These are phyloP conservation scores for Haplotaxodon microlepis DNA, from an alignment of 2,113 vertebrate genomes.

Conservation along the genomic window DNA sequence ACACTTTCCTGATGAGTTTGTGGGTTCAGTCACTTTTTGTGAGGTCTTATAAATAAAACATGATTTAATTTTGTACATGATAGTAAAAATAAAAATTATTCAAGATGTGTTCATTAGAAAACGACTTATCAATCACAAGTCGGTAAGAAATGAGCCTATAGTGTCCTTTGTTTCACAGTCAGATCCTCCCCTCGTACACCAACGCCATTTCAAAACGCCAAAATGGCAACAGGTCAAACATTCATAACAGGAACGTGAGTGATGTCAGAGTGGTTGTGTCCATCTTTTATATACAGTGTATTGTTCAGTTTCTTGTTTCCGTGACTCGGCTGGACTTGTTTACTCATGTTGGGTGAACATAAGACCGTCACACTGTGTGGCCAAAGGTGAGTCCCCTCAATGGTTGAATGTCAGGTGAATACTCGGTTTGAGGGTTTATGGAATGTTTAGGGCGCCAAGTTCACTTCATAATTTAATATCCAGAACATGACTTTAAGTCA, in stretches of 20 bases:
- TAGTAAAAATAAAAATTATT: background rate
- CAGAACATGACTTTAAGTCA: accelerated
- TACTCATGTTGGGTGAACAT: background rate
- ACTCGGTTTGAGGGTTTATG: background rate
- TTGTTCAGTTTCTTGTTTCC: background rate
- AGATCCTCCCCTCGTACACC: accelerated
- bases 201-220: background rate
- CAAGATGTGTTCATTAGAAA: background rate
- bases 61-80: accelerated
- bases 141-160: background rate
- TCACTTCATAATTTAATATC: accelerated
- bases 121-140: background rate
- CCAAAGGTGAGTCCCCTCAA: background rate
- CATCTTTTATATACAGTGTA: background rate
- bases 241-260: background rate
- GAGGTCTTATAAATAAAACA: background rate
- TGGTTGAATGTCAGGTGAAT: background rate
- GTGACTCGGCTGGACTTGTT: background rate
- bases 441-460: accelerated
- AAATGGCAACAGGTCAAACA: background rate
- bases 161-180: background rate
- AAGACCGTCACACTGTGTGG: background rate
- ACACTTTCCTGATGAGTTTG: background rate
- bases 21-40: background rate
- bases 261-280: background rate